phyloP scores from a whole-genome alignment of 2,888 invertebrate genomes.

The Schizaphis graminum region DNA sequence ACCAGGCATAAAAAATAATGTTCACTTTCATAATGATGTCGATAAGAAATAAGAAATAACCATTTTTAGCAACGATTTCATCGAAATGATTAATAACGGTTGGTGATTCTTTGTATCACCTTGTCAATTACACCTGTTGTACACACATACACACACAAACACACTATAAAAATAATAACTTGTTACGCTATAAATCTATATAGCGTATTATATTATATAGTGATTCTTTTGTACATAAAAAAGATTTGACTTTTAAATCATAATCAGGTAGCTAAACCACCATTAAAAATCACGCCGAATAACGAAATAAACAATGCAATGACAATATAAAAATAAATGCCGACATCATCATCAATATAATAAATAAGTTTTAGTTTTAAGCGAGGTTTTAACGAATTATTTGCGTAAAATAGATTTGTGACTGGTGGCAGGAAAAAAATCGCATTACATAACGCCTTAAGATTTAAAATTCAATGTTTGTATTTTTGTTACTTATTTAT shows the following conservation, averaged over 20 bases:
- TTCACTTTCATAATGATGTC: background rate
- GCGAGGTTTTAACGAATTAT: background rate
- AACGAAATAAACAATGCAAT: background rate
- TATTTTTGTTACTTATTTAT: background rate
- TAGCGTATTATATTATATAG: background rate
- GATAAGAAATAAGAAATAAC: background rate
- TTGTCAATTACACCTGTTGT: background rate
- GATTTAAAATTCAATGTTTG: conserved; percentile 27
- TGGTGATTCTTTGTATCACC: background rate
- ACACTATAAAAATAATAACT: background rate
- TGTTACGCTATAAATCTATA: background rate
- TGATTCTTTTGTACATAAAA: background rate
- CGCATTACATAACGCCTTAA: background rate
- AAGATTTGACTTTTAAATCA: background rate
- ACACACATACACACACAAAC: background rate
- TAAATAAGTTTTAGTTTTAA: background rate
- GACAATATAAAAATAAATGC: background rate
- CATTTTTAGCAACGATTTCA: background rate
- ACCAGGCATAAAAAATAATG: background rate
- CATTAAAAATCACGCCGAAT: background rate
- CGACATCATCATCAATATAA: background rate
- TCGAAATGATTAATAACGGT: background rate
- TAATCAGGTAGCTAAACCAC: background rate
- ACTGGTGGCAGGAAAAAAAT: background rate
- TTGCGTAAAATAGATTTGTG: conserved; percentile 1